Evolutionary conservation across 2,888 invertebrate genomes (phyloP).

Genomic region (Oligia strigilis): DNA sequence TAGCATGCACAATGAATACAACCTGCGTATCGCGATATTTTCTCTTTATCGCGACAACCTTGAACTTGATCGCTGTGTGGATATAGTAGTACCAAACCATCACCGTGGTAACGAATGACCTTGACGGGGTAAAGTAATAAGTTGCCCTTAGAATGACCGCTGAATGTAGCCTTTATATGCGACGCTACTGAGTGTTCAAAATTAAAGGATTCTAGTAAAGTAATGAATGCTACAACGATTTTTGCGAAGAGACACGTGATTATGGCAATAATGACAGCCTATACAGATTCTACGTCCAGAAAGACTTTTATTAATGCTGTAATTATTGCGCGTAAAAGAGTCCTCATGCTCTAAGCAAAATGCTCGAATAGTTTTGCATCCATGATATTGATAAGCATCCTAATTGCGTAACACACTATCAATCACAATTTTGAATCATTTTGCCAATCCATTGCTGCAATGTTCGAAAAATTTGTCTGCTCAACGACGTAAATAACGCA

Average conservation of each 20-base stretch:
- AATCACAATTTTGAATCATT: too few species aligned
- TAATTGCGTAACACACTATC: too few species aligned
- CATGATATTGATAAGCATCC: not conserved
- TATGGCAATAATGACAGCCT: not conserved
- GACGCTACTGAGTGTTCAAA: constrained; percentile 12
- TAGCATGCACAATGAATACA: constrained; percentile 21
- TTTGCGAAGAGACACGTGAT: not conserved
- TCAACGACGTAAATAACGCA: too few species aligned
- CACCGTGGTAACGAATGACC: constrained; percentile 50
- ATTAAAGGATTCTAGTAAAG: constrained; percentile 16
- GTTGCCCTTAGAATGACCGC: constrained; percentile 46
- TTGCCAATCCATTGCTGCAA: too few species aligned
- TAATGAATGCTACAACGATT: constrained; percentile 14
- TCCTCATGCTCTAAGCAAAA: not conserved
- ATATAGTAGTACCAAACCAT: constrained; percentile 25
- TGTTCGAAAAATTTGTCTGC: too few species aligned
- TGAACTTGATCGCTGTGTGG: constrained; percentile 43
- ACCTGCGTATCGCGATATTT: constrained; percentile 30
- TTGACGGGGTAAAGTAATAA: constrained; percentile 32
- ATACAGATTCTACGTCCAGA: not conserved
- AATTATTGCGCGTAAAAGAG: not conserved
- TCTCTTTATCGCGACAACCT: constrained; percentile 35
- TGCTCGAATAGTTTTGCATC: not conserved
- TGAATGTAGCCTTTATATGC: constrained; percentile 15
- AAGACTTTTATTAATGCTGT: not conserved